Evolutionary conservation across 1,140 invertebrate genomes (phyloP), one percentile per base, ranked within the genome.

Genomic region (Cydia pomonella): DNA sequence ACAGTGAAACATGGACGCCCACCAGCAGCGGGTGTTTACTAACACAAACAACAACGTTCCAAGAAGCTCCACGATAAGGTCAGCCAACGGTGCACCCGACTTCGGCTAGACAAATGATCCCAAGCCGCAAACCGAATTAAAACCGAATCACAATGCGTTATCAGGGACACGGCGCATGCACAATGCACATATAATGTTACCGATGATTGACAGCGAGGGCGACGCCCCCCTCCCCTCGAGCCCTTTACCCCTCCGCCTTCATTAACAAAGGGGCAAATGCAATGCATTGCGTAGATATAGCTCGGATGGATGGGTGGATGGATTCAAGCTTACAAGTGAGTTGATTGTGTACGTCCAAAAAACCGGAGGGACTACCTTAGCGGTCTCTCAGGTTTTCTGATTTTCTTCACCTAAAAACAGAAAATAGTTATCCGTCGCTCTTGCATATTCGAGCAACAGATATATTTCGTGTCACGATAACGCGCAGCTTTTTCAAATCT

Each of bases 161-260:
- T 59, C 53, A 23, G 53, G 21, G 53, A 59, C 53, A 59, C 18
- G 9, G 21, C 2, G n/a, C 53, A 23, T 59, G 53, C 53, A 59
- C 53, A 59, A 59, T 59, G 53, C 53, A 59, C 53, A 59, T 59
- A 59, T 59, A 59, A 59, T 59, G 53, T 59, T 59, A 59, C 53
- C 18, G 53, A 59, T 59, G 53, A 59, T 59, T 59, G 53, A 59
- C 53, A 59, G 53, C 18, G 53, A 59, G 53, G 53, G 53, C 53
- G 50, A 53, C 50, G 3, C 21, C 9, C 53, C 53, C 53, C 53
- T 23, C 53, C 53, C 53, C 53, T 23, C 53, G 53, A 59, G 53
- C 53, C 53, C 53, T 59, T 59, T 59, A 59, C 53, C 21, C 50
- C 50, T 47, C 44, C 16, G 44, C 44, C 50, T 21, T 53, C 21